Conservation (phyloP, 2,888 invertebrate species). For the Heliconius charithonia region DNA sequence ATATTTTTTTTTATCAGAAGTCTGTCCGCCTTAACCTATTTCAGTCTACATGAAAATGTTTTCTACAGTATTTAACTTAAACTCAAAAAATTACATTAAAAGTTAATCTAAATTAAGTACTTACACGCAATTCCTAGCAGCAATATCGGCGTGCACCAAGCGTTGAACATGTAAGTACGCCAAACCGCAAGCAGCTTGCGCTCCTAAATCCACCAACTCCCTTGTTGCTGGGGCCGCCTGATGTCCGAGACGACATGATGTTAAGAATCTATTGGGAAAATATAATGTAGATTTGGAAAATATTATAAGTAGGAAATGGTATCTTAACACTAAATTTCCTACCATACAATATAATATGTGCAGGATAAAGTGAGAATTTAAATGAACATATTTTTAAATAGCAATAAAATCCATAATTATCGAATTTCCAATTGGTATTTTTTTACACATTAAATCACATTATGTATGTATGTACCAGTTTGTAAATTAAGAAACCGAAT, state of each 20-base stretch:
- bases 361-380: too few relatives aligned
- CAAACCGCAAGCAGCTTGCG: conserved; percentile 93
- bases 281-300: background rate
- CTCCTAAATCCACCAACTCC: conserved; percentile 92
- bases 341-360: too few relatives aligned
- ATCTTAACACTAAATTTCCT: too few relatives aligned
- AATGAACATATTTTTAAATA: too few relatives aligned
- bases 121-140: conserved; percentile 96
- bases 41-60: too few relatives aligned
- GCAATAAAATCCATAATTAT: too few relatives aligned
- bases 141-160: conserved; percentile 94
- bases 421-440: too few relatives aligned
- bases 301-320: background rate
- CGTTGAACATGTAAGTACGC: conserved; percentile 94
- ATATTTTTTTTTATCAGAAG: too few relatives aligned
- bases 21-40: too few relatives aligned
- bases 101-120: conserved; percentile 60
- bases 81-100: too few relatives aligned
- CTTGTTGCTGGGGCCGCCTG: conserved; percentile 85
- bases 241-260: conserved; percentile 79
- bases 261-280: conserved; percentile 64
- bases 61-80: too few relatives aligned
- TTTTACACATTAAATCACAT: too few relatives aligned
- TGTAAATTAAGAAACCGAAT: background rate
- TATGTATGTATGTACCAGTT: background rate